Evolutionary conservation across 2,113 vertebrate genomes (phyloP), one percentile per base, ranked within the genome.

Genomic region (Elaphurus davidianus): DNA sequence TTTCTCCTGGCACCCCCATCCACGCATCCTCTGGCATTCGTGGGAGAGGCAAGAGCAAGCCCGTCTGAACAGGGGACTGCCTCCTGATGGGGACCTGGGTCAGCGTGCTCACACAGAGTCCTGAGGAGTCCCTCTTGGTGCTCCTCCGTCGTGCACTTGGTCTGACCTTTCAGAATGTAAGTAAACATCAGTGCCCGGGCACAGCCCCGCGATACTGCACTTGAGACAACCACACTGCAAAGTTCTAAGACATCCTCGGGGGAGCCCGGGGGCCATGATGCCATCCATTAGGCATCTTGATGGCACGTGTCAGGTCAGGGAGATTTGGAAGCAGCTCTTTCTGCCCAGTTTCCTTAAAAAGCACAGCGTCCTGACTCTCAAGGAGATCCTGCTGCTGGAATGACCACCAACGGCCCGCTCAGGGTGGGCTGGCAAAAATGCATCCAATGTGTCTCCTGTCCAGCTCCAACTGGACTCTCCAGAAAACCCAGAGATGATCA

Each of bases 371-470:
- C 45, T 28, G 45, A 78, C 9, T 52, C 25, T 59, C 67, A 54
- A 64, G 12, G 55, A 62, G n/a, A 43, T 60, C 14, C 45, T 28
- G 9, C 50, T 40, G 17, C 47, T 74, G 6, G 90, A 79, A 91
- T 17, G 30, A 43, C n/a, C 64, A n/a, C 40, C 78, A 23, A 84
- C 12, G 27, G 59, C 33, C 15, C 1, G 23, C 27, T 43, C 40
- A 3, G 12, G 43, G 21, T 3, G 10, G 57, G 50, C 59, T 19
- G 25, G 28, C 47, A 57, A 19, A 50, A 57, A 67, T 0, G 64
- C 15, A 40, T 8, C 7, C 27, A 4, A 4, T 2, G 2, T 3
- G 43, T 43, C 71, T 27, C 19, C 16, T 36, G 1, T 3, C n/a
- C 15, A 17, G 52, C 43, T n/a, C 52, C 43, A 27, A 0, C 74